Evolutionary conservation across 2,888 invertebrate species (phyloP).

Genomic region (Chydorus sphaericus): DNA sequence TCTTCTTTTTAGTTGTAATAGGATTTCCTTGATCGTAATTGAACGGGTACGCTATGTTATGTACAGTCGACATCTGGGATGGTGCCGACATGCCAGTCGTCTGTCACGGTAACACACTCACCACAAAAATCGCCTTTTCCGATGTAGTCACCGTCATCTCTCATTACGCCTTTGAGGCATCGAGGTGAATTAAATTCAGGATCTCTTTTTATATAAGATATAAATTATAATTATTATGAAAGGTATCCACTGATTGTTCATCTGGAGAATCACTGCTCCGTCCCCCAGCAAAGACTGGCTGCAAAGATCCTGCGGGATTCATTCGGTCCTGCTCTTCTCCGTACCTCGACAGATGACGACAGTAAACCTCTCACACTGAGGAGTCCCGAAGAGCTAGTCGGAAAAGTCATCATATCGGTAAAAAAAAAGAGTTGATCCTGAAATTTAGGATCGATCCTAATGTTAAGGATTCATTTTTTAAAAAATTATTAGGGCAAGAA

Average conservation of each 20-base stretch:
- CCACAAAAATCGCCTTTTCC: slow-evolving; percentile 32
- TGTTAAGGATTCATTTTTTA: background rate
- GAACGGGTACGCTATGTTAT: background rate
- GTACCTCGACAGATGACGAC: background rate
- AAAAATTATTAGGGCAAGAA: slow-evolving; percentile 31
- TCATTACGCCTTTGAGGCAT: slow-evolving; percentile 33
- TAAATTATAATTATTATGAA: slow-evolving; percentile 8
- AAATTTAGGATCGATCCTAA: background rate
- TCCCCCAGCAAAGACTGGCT: slow-evolving; percentile 27
- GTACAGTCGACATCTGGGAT: slow-evolving; percentile 41
- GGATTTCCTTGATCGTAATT: background rate
- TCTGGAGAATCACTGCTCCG: slow-evolving; percentile 28
- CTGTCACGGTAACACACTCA: slow-evolving; percentile 38
- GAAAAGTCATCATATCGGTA: slow-evolving; percentile 32
- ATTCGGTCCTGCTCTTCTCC: slow-evolving; percentile 24
- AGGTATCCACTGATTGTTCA: slow-evolving; percentile 30
- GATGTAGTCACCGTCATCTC: slow-evolving; percentile 31
- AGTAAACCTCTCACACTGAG: slow-evolving; percentile 17
- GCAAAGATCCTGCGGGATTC: slow-evolving; percentile 27
- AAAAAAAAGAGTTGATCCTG: background rate
- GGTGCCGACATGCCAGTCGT: slow-evolving; percentile 35
- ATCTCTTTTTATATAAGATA: background rate
- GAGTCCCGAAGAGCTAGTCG: slow-evolving; percentile 30
- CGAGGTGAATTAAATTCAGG: slow-evolving; percentile 22
- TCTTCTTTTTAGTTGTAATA: background rate